These are phyloP conservation scores for Pseudomyrmex cubaensis DNA, from an alignment of 1,140 invertebrate species.

Conservation along the genomic window DNA sequence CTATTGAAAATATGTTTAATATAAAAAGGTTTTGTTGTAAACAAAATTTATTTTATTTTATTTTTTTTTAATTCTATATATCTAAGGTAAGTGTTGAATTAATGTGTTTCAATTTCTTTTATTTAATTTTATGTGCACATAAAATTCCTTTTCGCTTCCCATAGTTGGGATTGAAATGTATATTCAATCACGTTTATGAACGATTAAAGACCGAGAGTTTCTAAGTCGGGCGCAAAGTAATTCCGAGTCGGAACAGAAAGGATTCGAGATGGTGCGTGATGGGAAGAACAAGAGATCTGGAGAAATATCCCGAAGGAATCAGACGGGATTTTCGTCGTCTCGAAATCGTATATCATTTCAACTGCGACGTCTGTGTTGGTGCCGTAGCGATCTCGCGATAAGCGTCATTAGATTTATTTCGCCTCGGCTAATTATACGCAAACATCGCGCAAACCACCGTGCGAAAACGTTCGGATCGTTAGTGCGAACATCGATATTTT, in stretches of 20 bases:
- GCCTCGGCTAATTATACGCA: constrained; percentile 3
- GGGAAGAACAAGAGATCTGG: constrained; percentile 32
- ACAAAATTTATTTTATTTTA: not conserved
- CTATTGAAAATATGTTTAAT: not conserved
- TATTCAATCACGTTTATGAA: constrained; percentile 29
- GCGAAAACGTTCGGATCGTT: constrained; percentile 28
- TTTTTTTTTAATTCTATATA: constrained; percentile 1
- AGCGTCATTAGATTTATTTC: constrained; percentile 16
- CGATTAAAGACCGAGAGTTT: not conserved
- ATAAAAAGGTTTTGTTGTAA: not conserved
- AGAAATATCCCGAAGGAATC: constrained; percentile 51
- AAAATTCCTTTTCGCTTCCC: not conserved
- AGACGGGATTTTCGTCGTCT: constrained; percentile 57
- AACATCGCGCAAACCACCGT: constrained; percentile 4
- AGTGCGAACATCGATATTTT: constrained; percentile 48
- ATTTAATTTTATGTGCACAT: not conserved
- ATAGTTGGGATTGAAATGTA: constrained; percentile 7
- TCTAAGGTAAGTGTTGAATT: not conserved
- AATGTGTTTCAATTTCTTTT: no score
- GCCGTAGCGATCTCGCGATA: constrained; percentile 25
- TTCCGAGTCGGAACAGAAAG: constrained; percentile 40
- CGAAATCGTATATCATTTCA: constrained; percentile 55
- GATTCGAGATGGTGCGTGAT: constrained; percentile 23
- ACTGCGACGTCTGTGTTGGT: not conserved
- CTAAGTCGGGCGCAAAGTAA: constrained; percentile 33